Percentiles rank a stretch among this genome's conserved stretches.
These are phyloP conservation scores for Ormyrus pomaceus DNA, from an alignment of 2,888 invertebrate genomes.

Conservation along the genomic window DNA sequence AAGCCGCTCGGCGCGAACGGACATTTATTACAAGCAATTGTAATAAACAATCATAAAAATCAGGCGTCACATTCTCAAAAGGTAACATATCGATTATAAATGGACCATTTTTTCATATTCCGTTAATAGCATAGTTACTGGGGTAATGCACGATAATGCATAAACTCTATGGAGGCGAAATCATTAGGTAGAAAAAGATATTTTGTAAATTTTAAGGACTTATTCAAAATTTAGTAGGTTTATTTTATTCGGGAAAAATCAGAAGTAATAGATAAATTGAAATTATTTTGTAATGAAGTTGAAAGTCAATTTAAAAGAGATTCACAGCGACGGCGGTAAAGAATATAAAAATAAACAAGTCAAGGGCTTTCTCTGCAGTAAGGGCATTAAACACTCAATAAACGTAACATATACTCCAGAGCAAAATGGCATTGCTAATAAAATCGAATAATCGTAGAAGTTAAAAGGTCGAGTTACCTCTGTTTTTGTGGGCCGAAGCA, in stretches of 20 bases:
- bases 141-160: too few relatives aligned
- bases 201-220: slow-evolving; percentile 18
- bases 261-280: slow-evolving; percentile 32
- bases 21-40: too few relatives aligned
- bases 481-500: slow-evolving; percentile 57
- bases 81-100: too few relatives aligned
- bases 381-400: slow-evolving; percentile 57
- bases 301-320: slow-evolving; percentile 51
- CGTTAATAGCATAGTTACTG: too few relatives aligned
- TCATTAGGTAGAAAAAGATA: slow-evolving; percentile 21
- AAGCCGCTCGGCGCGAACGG: too few relatives aligned
- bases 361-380: slow-evolving; percentile 36
- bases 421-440: slow-evolving; percentile 27
- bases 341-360: slow-evolving; percentile 57
- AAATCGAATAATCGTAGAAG: slow-evolving; percentile 50
- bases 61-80: too few relatives aligned
- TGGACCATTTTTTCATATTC: too few relatives aligned
- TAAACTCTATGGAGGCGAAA: too few relatives aligned
- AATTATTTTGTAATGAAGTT: slow-evolving; percentile 38
- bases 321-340: slow-evolving; percentile 58
- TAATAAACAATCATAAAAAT: too few relatives aligned
- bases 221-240: background rate
- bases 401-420: background rate
- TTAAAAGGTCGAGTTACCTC: slow-evolving; percentile 42
- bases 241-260: slow-evolving; percentile 1